phyloP scores from a whole-genome alignment of 2,113 vertebrate species.

The Saguinus imperator region DNA sequence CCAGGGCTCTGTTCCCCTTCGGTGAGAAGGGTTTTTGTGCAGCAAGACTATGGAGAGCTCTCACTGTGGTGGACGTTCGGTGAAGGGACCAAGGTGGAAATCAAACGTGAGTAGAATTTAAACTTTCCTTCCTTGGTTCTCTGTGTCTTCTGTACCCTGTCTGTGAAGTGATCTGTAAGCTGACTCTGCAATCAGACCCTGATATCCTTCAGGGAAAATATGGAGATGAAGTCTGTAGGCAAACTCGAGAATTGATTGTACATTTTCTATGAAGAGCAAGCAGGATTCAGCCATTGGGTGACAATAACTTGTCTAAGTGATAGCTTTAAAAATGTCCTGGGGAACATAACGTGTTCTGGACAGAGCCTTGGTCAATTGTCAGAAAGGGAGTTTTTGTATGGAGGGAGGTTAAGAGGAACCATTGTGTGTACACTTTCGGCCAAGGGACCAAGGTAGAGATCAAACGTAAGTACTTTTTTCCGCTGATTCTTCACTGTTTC shows the following conservation, averaged over 20 bases:
- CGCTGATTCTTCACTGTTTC: background rate
- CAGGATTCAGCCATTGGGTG: background rate
- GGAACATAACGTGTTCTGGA: background rate
- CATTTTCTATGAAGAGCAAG: background rate
- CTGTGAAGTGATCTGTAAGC: background rate
- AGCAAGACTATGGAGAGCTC: background rate
- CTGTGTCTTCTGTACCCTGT: background rate
- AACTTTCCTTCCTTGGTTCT: background rate
- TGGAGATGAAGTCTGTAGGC: background rate
- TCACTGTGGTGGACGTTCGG: constrained; percentile 68
- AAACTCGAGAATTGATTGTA: background rate
- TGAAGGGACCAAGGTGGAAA: constrained; percentile 57
- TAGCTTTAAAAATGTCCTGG: background rate
- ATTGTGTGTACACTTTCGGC: constrained; percentile 66
- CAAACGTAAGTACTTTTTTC: constrained; percentile 62
- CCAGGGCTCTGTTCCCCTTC: constrained; percentile 6
- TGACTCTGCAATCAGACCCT: background rate
- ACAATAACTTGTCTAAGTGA: background rate
- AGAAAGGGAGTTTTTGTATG: constrained; percentile 66
- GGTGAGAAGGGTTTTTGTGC: constrained; percentile 58
- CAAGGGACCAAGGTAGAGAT: constrained; percentile 19
- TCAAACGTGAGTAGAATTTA: constrained; percentile 71
- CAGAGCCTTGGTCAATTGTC: background rate
- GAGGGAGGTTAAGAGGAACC: background rate
- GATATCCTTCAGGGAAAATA: background rate